Base-by-base conservation (phyloP, 2,888 invertebrate genomes). In the Odontocolon sp. region DNA sequence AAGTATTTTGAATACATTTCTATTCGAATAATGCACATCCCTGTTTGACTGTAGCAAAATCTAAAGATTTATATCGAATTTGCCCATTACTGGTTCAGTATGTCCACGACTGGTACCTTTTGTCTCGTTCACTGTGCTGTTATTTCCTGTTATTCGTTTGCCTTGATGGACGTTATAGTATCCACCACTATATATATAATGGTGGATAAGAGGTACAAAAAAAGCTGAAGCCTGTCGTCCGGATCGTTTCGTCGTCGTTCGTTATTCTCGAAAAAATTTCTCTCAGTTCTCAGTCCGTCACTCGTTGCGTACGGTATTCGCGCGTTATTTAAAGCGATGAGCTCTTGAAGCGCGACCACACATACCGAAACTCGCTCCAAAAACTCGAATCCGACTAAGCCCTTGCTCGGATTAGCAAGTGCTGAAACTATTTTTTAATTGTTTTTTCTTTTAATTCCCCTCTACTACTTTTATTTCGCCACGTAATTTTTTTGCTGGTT, bases 371-470 rank as follows among this genome's bases (percentile, higher is more conserved):
- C 59, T 42, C 26, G 23, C 31, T 18, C 54, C n/a, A 33, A 33
- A 69, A 70, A 66, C 59, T 66, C 59, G 69, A 69, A 70, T 47
- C 70, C 59, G 66, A 42, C 56, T 36, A 66, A 52, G 75, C 75
- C 66, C 45, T 52, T n/a, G 47, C 54, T 61, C 38, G 66, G 66
- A 71, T 76, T 71, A 76, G 67, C 76, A 54, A 63, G 70, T 70
- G 61, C 18, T 52, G 36, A 38, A 66, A 71, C 61, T 67, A 59
- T 71, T 76, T 71, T 76, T 59, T 52, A 61, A 54, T 54, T 28
- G 40, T 38, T 67, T 33, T 63, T 68, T 54, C 67, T 52, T 28
- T 45, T 38, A 59, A 42, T 71, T 71, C 52, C 66, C 45, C 42
- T 61, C 52, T 33, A 64, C 56, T 50, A 57, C 63, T 56, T 69